These are phyloP conservation scores for Lepidochitona cinerea DNA, from an alignment of 2,888 invertebrate species.

Conservation along the genomic window DNA sequence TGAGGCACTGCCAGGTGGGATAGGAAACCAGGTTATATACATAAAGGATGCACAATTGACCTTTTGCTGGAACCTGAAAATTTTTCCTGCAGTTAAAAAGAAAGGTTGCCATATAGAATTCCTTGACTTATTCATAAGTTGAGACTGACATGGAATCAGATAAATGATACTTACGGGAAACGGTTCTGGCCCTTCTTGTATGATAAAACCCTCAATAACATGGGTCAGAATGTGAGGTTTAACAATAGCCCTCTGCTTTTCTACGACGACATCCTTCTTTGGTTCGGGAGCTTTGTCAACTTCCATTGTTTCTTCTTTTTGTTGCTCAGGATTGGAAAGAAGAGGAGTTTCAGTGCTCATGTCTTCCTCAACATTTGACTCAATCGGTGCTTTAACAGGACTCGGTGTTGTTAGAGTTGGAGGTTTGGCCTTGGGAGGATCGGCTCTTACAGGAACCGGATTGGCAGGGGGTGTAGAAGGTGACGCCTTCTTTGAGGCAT, in stretches of 20 bases:
- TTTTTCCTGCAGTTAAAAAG: too few relatives aligned
- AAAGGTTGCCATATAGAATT: too few relatives aligned
- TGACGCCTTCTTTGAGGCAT: constrained; percentile 16
- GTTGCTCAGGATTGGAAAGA: neutral
- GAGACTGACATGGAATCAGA: too few relatives aligned
- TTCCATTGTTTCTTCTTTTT: constrained; percentile 12
- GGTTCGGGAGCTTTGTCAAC: constrained; percentile 11
- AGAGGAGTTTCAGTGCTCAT: constrained; percentile 9
- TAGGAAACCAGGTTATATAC: too few relatives aligned
- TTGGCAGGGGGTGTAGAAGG: neutral
- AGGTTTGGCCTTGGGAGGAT: constrained; percentile 12
- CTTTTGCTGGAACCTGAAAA: too few relatives aligned
- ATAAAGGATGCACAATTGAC: too few relatives aligned
- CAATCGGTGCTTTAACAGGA: neutral
- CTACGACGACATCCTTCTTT: constrained; percentile 35
- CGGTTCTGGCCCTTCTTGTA: constrained; percentile 83
- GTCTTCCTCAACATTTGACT: constrained; percentile 19
- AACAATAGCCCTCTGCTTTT: constrained; percentile 84
- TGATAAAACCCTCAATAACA: constrained; percentile 96
- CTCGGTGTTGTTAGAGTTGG: neutral
- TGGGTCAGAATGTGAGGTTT: constrained; percentile 96
- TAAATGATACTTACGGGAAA: constrained; percentile 72
- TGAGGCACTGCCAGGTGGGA: too few relatives aligned
- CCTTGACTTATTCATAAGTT: too few relatives aligned
- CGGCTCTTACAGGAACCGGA: constrained; percentile 2